A percentile compares a stretch with the other conserved stretches of the same genome.
Evolutionary conservation across 2,797 vertebrate species (phyloP).

Genomic region (Pagetopsis macropterus): DNA sequence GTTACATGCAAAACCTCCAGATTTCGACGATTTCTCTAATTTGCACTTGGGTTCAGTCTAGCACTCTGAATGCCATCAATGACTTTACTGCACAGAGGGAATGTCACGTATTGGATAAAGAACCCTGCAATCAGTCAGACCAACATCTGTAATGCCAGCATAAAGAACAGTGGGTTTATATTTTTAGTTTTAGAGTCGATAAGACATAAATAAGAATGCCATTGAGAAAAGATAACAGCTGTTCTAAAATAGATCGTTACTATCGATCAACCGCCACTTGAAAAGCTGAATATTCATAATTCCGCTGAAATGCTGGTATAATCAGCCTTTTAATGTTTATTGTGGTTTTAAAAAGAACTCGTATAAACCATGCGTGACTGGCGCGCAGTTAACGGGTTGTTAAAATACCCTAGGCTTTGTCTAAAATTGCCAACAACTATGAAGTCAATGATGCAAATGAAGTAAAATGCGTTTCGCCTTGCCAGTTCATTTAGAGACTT

Average conservation of each 20-base stretch:
- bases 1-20: slow-evolving; percentile 56
- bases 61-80: slow-evolving; percentile 28
- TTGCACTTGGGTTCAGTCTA: slow-evolving; percentile 35
- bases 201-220: slow-evolving; percentile 5
- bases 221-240: slow-evolving; percentile 43
- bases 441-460: slow-evolving; percentile 59
- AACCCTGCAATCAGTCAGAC: slow-evolving; percentile 35
- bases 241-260: slow-evolving; percentile 15
- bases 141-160: slow-evolving; percentile 36
- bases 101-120: slow-evolving; percentile 36
- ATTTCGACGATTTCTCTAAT: slow-evolving; percentile 49
- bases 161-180: slow-evolving; percentile 25
- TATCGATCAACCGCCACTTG: slow-evolving; percentile 18
- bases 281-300: slow-evolving; percentile 14
- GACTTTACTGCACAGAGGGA: slow-evolving; percentile 49
- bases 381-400: slow-evolving; percentile 33
- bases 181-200: slow-evolving; percentile 22
- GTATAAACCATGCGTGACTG: slow-evolving; percentile 33
- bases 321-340: slow-evolving; percentile 26
- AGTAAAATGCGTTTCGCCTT: slow-evolving; percentile 54
- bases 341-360: slow-evolving; percentile 17
- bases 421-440: slow-evolving; percentile 39
- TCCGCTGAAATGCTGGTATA: slow-evolving; percentile 1
- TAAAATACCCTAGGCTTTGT: slow-evolving; percentile 40
- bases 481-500: slow-evolving; percentile 65